A percentile compares a stretch with the other conserved stretches of the same genome.
Conservation (phyloP, 2,888 invertebrate genomes). For the Macrosoma leucophasiata region DNA sequence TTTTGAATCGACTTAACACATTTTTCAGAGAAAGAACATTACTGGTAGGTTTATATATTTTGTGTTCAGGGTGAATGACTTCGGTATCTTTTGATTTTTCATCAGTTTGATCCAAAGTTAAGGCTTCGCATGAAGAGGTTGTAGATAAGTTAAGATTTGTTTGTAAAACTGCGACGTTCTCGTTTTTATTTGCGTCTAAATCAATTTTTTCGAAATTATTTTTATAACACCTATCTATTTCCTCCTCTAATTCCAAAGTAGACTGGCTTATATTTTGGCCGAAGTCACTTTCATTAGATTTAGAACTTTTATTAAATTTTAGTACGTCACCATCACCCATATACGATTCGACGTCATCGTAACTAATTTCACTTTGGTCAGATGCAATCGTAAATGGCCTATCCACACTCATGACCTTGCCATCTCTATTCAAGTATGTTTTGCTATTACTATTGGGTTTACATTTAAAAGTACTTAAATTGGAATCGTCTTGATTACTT, state of each 20-base stretch:
- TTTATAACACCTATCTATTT: slow-evolving; percentile 70
- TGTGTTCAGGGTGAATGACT: slow-evolving; percentile 85
- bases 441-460: slow-evolving; percentile 63
- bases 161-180: slow-evolving; percentile 50
- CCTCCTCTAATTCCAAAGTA: slow-evolving; percentile 66
- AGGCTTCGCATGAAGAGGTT: slow-evolving; percentile 73
- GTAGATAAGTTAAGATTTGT: slow-evolving; percentile 69
- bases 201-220: slow-evolving; percentile 59
- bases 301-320: slow-evolving; percentile 56
- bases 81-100: slow-evolving; percentile 60
- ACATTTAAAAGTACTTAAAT: slow-evolving; percentile 57
- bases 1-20: slow-evolving; percentile 72
- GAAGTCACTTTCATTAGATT: slow-evolving; percentile 47
- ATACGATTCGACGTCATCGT: slow-evolving; percentile 79
- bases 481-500: slow-evolving; percentile 66
- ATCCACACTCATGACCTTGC: slow-evolving; percentile 77
- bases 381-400: slow-evolving; percentile 83
- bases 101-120: slow-evolving; percentile 59
- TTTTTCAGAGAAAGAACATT: slow-evolving; percentile 74
- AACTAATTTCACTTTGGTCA: slow-evolving; percentile 80
- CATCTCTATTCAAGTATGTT: slow-evolving; percentile 75
- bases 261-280: slow-evolving; percentile 63
- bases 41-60: slow-evolving; percentile 82
- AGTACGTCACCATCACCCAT: slow-evolving; percentile 63
- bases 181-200: slow-evolving; percentile 54